Conservation (phyloP, 2,888 invertebrate species). For the Limnephilus marmoratus region DNA sequence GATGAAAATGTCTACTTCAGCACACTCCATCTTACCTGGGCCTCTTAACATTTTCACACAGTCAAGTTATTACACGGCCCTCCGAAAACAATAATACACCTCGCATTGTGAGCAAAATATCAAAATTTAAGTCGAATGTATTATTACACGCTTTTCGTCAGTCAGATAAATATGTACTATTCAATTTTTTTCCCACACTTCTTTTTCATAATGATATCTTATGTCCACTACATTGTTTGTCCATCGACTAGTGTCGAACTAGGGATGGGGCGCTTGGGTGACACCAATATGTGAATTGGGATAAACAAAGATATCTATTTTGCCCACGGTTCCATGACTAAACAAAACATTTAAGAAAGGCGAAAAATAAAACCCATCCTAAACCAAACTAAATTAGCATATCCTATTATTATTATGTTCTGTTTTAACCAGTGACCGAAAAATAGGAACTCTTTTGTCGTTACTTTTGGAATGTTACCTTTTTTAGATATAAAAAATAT, state of each 20-base stretch:
- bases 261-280: background rate
- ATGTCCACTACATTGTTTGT: slow-evolving; percentile 8
- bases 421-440: too few species aligned
- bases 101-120: background rate
- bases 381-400: too few species aligned
- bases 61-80: background rate
- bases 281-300: background rate
- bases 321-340: background rate
- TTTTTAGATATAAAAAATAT: too few species aligned
- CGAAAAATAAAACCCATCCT: too few species aligned
- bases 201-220: background rate
- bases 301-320: background rate
- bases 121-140: background rate
- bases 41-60: background rate
- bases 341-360: too few species aligned
- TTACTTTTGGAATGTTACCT: too few species aligned
- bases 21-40: background rate
- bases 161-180: background rate
- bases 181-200: slow-evolving; percentile 14
- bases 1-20: too few species aligned
- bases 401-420: too few species aligned
- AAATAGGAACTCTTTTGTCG: too few species aligned
- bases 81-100: background rate
- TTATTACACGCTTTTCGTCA: background rate
- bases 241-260: background rate